Evolutionary conservation across 2,797 vertebrate species (phyloP).

Genomic region (Hipposideros larvatus): DNA sequence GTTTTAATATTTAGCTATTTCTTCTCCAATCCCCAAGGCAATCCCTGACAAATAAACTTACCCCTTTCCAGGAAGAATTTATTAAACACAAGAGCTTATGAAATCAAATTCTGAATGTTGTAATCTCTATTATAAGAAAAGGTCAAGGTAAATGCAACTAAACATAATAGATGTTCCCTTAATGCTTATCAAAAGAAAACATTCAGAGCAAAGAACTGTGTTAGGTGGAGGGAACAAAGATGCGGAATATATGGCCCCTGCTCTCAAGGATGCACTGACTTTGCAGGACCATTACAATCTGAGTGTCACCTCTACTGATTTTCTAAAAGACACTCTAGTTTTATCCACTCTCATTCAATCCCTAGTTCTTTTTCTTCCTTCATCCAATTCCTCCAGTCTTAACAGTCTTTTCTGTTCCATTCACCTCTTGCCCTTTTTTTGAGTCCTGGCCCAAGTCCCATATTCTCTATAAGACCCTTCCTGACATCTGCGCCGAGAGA

Average conservation of each 20-base stretch:
- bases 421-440: background rate
- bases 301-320: background rate
- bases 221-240: background rate
- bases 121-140: background rate
- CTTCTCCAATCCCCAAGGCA: background rate
- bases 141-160: conserved; percentile 3
- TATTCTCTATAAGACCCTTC: background rate
- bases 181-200: background rate
- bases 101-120: background rate
- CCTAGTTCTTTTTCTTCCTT: background rate
- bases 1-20: conserved; percentile 24
- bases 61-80: conserved; percentile 16
- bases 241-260: background rate
- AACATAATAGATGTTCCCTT: background rate
- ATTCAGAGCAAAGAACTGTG: background rate
- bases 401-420: background rate
- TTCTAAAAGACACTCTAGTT: background rate
- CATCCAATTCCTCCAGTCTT: background rate
- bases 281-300: background rate
- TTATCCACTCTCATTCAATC: background rate
- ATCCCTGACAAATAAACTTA: background rate
- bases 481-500: background rate
- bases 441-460: background rate
- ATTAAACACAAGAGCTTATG: background rate
- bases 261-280: background rate